A percentile compares a stretch with the other conserved stretches of the same genome.
Conservation (phyloP, 1,140 invertebrate genomes). For the Cydia pomonella region DNA sequence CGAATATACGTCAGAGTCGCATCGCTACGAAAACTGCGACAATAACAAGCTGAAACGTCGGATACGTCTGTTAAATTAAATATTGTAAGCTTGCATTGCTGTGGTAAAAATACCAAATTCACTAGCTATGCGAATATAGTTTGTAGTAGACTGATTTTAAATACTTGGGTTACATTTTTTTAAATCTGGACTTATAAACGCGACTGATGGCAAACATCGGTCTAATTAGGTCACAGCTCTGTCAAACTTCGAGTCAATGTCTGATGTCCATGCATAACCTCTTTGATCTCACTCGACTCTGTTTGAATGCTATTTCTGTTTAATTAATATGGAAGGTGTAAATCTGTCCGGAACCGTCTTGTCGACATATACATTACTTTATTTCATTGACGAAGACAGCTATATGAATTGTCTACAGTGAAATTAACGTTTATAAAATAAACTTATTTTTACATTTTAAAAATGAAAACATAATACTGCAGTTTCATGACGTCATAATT, state of each 20-base stretch:
- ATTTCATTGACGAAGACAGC: not conserved
- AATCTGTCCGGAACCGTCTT: not conserved
- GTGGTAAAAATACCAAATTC: not conserved
- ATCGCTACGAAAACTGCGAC: not conserved
- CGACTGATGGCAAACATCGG: constrained; percentile 35
- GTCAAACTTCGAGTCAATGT: constrained; percentile 40
- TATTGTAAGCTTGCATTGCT: not conserved
- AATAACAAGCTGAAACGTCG: not conserved
- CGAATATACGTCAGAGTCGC: not conserved
- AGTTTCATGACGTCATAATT: too few relatives aligned
- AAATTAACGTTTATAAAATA: not conserved
- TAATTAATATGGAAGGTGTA: constrained; percentile 25
- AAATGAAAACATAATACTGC: too few relatives aligned
- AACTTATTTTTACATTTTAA: too few relatives aligned
- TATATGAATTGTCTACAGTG: not conserved
- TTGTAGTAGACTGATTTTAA: not conserved
- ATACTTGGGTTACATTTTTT: not conserved
- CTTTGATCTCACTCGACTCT: constrained; percentile 42
- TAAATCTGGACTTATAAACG: not conserved
- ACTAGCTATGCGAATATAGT: not conserved
- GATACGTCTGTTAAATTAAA: not conserved
- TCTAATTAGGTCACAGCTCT: constrained; percentile 39
- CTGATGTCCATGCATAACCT: constrained; percentile 35
- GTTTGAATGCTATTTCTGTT: constrained; percentile 25
- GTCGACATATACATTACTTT: not conserved